Percentiles rank a stretch among this genome's conserved stretches.
Evolutionary conservation across 2,888 invertebrate species (phyloP).

Genomic region (Onchidella celtica): DNA sequence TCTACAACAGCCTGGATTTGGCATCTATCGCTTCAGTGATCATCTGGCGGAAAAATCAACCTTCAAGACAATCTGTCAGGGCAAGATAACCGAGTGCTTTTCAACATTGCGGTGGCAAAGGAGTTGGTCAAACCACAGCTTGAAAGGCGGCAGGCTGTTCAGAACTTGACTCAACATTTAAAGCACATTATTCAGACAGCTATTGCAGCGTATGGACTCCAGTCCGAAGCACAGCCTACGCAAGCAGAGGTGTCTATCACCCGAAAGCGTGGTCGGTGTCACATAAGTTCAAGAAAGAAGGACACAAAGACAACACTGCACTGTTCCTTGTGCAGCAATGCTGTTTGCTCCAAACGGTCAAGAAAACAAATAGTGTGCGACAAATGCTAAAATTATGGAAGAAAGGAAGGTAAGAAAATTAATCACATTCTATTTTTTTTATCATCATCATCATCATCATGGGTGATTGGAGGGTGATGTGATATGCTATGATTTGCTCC

Average conservation of each 20-base stretch:
- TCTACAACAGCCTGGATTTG: constrained; percentile 51
- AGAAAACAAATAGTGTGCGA: not conserved
- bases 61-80: not conserved
- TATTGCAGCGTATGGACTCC: not conserved
- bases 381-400: not conserved
- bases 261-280: not conserved
- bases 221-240: not conserved
- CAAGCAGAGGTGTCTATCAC: not conserved
- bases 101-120: not conserved
- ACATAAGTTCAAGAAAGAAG: not conserved
- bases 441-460: no score
- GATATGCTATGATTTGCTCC: no score
- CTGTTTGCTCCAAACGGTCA: not conserved
- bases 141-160: not conserved
- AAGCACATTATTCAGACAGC: not conserved
- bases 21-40: constrained; percentile 52
- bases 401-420: no score
- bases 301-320: not conserved
- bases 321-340: not conserved
- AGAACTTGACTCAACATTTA: not conserved
- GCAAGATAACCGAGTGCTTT: not conserved
- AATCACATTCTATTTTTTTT: no score
- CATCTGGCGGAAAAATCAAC: not conserved
- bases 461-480: not conserved
- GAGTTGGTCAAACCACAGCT: not conserved